Evolutionary conservation across 2,888 invertebrate species (phyloP).

Genomic region (Hydrotaea diabolus): DNA sequence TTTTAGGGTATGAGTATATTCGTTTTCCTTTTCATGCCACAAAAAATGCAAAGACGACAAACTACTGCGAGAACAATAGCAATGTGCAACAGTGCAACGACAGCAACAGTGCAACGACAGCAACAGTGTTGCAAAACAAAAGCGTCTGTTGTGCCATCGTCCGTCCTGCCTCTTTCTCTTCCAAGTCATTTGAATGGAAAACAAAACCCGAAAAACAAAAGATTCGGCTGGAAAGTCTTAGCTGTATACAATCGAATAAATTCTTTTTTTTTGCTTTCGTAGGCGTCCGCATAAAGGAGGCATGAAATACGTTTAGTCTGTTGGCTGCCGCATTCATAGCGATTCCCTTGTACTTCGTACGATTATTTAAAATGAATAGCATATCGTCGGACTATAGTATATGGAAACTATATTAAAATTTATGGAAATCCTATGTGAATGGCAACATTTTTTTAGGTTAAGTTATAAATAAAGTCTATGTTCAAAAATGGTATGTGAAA

Average conservation of each 20-base stretch:
- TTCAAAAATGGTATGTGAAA: too few relatives aligned
- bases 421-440: background rate
- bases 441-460: background rate
- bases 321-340: conserved; percentile 7
- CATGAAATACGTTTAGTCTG: conserved; percentile 16
- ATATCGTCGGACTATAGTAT: too few relatives aligned
- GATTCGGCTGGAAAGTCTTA: background rate
- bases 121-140: conserved; percentile 4
- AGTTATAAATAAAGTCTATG: background rate
- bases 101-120: background rate
- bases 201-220: background rate
- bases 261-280: background rate
- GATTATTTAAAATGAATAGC: background rate
- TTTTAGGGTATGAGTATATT: too few relatives aligned
- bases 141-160: background rate
- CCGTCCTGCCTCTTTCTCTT: too few relatives aligned
- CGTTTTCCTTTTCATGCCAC: too few relatives aligned
- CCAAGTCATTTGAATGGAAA: too few relatives aligned
- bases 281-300: background rate
- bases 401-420: background rate
- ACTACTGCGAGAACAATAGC: conserved; percentile 6
- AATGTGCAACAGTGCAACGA: conserved; percentile 3
- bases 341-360: background rate
- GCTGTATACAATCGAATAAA: background rate
- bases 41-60: background rate